A percentile compares a stretch with the other conserved stretches of the same genome.
These are phyloP conservation scores for Anastatus disparis DNA, from an alignment of 1,140 invertebrate species.

Conservation along the genomic window DNA sequence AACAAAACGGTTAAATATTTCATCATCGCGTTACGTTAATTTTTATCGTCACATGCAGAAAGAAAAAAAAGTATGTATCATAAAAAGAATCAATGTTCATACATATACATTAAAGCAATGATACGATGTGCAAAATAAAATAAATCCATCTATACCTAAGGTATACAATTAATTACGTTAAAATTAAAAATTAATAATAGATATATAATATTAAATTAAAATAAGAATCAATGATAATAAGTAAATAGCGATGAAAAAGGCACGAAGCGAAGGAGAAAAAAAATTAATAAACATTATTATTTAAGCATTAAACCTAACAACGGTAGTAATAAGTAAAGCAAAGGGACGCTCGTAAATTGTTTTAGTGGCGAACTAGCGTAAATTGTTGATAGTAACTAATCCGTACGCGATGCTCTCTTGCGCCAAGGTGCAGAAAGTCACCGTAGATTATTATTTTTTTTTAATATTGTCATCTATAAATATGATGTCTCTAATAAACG, in stretches of 20 bases:
- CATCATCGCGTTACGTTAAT: too few species aligned
- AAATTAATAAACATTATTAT: slow-evolving; percentile 16
- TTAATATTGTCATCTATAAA: slow-evolving; percentile 24
- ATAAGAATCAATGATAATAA: background rate
- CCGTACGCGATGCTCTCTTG: slow-evolving; percentile 46
- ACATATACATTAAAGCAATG: slow-evolving; percentile 25
- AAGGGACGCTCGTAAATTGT: slow-evolving; percentile 36
- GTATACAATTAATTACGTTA: slow-evolving; percentile 1
- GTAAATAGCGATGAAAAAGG: slow-evolving; percentile 32
- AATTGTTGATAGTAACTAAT: slow-evolving; percentile 52
- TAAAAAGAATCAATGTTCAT: slow-evolving; percentile 6
- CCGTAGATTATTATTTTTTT: too few species aligned
- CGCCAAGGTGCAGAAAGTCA: slow-evolving; percentile 32
- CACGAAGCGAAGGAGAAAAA: slow-evolving; percentile 28
- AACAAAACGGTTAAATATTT: too few species aligned
- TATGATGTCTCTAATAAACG: slow-evolving; percentile 17
- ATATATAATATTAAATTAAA: slow-evolving; percentile 17
- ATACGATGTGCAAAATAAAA: slow-evolving; percentile 24
- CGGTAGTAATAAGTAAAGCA: slow-evolving; percentile 37
- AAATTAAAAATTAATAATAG: slow-evolving; percentile 38
- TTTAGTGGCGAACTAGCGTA: slow-evolving; percentile 49
- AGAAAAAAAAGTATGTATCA: background rate
- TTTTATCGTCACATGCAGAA: too few species aligned
- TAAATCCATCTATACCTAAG: background rate
- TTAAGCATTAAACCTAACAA: slow-evolving; percentile 28